Evolutionary conservation across 2,113 vertebrate genomes (phyloP).

Genomic region (Clarias macrocephalus): DNA sequence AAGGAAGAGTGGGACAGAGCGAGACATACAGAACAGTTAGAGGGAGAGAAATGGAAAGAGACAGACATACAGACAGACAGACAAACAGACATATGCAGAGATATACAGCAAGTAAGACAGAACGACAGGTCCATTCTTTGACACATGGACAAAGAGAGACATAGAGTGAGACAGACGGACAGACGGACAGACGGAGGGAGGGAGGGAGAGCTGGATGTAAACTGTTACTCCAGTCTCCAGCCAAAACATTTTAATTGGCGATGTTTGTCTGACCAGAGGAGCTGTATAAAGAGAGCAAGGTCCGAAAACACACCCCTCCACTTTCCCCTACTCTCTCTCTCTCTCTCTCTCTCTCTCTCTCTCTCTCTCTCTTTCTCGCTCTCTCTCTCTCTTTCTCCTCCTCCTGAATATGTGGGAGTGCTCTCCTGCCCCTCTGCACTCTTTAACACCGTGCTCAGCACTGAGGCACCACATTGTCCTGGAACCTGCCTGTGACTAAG

Average conservation of each 20-base stretch:
- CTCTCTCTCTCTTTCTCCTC: constrained; percentile 39
- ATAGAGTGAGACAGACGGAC: not conserved
- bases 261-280: constrained; percentile 52
- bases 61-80: not conserved
- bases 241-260: constrained; percentile 64
- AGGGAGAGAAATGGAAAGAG: not conserved
- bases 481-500: constrained; percentile 66
- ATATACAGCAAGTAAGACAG: not conserved
- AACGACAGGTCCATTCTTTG: not conserved
- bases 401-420: constrained; percentile 64
- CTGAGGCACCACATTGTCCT: constrained; percentile 65
- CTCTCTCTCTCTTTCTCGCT: constrained; percentile 25
- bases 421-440: constrained; percentile 55
- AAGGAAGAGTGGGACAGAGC: not conserved
- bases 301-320: constrained; percentile 40
- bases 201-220: constrained; percentile 43
- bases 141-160: not conserved
- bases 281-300: constrained; percentile 13
- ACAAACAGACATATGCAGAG: not conserved
- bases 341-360: constrained; percentile 7
- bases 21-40: too few relatives aligned
- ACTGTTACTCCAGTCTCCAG: constrained; percentile 63
- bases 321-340: constrained; percentile 7
- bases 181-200: not conserved
- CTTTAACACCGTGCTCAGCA: constrained; percentile 68